Conservation (phyloP, 2,113 vertebrate species). For the human (Homo sapiens) region GRCh38 chr14:81216001-81216500, state of each 20-base stretch:
- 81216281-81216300: neutral
- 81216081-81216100: neutral
- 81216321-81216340: neutral
- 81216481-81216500: conserved; percentile 98
- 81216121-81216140: neutral
- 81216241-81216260: neutral
- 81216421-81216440: conserved; percentile 97
- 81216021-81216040: neutral
- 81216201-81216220: neutral
- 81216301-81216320: neutral
- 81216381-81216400: neutral
- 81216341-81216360: neutral
- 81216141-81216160: conserved; percentile 1
- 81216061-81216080: neutral
- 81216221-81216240: neutral
- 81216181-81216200: neutral
- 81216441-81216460: conserved; percentile 99
- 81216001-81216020: no score
- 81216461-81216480: conserved; percentile 97
- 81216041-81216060: neutral
- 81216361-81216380: neutral
- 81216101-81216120: neutral
- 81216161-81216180: conserved; percentile 44
- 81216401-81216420: conserved; percentile 93
- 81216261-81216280: neutral